Conservation (phyloP, 2,113 vertebrate species). For the Tricholaema leucomelas region DNA sequence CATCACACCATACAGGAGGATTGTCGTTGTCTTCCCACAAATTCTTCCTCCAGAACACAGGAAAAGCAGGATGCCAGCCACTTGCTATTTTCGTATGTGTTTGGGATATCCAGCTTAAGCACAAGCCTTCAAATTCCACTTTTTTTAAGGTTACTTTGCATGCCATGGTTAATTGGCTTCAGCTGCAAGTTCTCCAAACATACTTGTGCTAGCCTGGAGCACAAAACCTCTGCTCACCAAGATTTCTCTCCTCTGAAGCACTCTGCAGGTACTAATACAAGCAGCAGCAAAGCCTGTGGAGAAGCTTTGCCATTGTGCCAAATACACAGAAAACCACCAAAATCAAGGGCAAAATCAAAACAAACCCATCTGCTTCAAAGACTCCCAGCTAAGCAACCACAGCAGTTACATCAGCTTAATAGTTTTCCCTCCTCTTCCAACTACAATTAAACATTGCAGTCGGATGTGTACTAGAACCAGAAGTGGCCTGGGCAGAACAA, state of each 20-base stretch:
- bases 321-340: not conserved
- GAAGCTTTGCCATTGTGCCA: not conserved
- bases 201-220: not conserved
- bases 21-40: not conserved
- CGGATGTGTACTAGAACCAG: rapidly evolving
- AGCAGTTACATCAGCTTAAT: not conserved
- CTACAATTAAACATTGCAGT: not conserved
- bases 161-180: not conserved
- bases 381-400: not conserved
- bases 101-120: not conserved
- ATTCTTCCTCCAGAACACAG: not conserved
- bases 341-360: not conserved
- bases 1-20: not conserved
- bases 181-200: not conserved
- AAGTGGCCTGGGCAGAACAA: not conserved
- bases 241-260: not conserved
- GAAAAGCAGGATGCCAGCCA: not conserved
- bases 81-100: not conserved
- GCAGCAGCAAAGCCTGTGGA: not conserved
- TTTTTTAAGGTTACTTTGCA: not conserved
- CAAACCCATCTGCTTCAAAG: not conserved
- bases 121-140: not conserved
- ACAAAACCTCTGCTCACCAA: not conserved
- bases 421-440: not conserved
- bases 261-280: not conserved